phyloP scores from a whole-genome alignment of 2,113 vertebrate species.

The Herpailurus yagouaroundi region DNA sequence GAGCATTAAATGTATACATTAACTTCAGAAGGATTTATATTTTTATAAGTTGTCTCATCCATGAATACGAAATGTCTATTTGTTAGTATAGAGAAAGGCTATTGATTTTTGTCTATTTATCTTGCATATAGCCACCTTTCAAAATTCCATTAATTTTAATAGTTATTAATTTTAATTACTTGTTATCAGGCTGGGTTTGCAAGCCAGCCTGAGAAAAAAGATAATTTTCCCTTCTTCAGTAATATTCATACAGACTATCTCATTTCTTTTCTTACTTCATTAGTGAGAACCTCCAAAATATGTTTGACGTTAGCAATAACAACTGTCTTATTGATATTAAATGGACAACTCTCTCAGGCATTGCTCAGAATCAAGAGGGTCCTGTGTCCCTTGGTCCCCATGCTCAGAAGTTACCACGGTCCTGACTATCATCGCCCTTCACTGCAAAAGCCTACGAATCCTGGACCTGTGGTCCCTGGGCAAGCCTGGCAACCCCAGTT shows the following conservation, averaged over 20 bases:
- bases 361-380: background rate
- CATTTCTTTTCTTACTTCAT: background rate
- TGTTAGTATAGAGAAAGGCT: background rate
- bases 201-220: background rate
- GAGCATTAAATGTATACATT: background rate
- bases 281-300: background rate
- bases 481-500: background rate
- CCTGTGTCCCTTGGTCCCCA: background rate
- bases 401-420: background rate
- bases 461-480: too few species aligned
- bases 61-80: background rate
- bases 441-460: background rate
- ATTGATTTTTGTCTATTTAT: background rate
- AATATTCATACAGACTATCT: background rate
- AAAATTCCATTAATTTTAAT: background rate
- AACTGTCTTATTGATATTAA: background rate
- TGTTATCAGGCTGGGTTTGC: background rate
- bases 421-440: background rate
- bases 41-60: background rate
- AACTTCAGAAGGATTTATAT: background rate
- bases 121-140: background rate
- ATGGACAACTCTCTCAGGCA: background rate
- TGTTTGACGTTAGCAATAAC: background rate
- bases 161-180: background rate
- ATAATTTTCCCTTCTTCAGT: background rate